A percentile compares a stretch with the other conserved stretches of the same genome.
Evolutionary conservation across 2,888 invertebrate species (phyloP).

Genomic region (Mythimna lalbum): DNA sequence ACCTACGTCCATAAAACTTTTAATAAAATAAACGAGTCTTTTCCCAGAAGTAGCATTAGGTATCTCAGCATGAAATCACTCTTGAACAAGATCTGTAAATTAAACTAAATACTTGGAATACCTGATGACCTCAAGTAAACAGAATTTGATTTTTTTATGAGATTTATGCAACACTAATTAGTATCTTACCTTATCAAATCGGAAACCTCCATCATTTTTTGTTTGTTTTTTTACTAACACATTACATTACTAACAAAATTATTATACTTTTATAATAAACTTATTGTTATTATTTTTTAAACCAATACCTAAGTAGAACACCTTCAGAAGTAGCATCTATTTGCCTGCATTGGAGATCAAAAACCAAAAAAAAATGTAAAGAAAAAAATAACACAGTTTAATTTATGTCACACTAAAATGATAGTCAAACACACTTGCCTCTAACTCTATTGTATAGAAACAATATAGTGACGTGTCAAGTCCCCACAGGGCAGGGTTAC

Average conservation of each 20-base stretch:
- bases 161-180: not conserved
- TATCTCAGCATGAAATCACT: conserved; percentile 26
- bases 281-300: no score
- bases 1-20: conserved; percentile 4
- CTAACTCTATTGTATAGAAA: conserved; percentile 52
- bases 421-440: conserved; percentile 59
- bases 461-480: conserved; percentile 67
- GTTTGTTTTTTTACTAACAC: not conserved
- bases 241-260: no score
- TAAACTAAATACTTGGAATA: conserved; percentile 41
- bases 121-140: conserved; percentile 7
- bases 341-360: not conserved
- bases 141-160: not conserved
- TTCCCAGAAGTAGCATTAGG: conserved; percentile 42
- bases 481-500: conserved; percentile 84
- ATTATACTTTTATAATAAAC: no score
- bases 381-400: not conserved
- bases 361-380: not conserved
- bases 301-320: no score
- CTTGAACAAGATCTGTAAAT: conserved; percentile 14
- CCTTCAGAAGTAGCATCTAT: no score
- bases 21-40: conserved; percentile 2
- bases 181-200: not conserved
- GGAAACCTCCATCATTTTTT: not conserved
- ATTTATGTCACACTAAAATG: conserved; percentile 64